phyloP scores from a whole-genome alignment of 2,888 invertebrate genomes.

The Trachelus iudaicus region DNA sequence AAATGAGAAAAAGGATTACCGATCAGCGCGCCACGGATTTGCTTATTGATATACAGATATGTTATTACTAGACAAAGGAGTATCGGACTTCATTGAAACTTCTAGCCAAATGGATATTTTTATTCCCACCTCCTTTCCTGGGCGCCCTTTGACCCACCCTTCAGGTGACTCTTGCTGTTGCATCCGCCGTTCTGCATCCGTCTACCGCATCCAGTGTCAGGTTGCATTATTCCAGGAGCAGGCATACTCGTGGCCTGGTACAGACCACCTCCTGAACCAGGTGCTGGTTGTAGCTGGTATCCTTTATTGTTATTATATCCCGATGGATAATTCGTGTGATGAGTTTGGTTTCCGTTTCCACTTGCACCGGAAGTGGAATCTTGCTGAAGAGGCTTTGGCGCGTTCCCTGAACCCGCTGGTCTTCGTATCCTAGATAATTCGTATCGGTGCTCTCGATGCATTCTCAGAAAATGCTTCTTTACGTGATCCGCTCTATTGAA shows the following conservation, averaged over 20 bases:
- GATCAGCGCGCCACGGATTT: too few species aligned
- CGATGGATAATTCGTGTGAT: constrained; percentile 39
- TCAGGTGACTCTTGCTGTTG: constrained; percentile 60
- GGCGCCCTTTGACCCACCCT: constrained; percentile 51
- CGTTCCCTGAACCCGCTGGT: constrained; percentile 57
- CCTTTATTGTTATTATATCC: constrained; percentile 49
- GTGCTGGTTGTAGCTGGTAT: constrained; percentile 50
- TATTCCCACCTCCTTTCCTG: constrained; percentile 53
- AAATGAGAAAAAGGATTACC: neutral
- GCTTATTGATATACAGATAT: too few species aligned
- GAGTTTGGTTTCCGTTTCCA: constrained; percentile 34
- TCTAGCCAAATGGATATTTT: neutral
- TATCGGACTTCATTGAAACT: neutral
- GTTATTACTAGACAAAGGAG: neutral
- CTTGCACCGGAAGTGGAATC: constrained; percentile 26
- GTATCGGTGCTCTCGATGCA: constrained; percentile 91
- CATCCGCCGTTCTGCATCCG: constrained; percentile 58
- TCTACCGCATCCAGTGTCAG: constrained; percentile 43
- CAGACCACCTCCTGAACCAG: constrained; percentile 36
- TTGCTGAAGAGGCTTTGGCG: constrained; percentile 44
- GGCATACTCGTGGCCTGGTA: constrained; percentile 52
- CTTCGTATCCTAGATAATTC: constrained; percentile 84
- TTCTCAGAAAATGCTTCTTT: constrained; percentile 91
- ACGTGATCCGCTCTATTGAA: constrained; percentile 95
- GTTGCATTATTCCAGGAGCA: constrained; percentile 46